Evolutionary conservation across 2,888 invertebrate species (phyloP).

Genomic region (Andrena dorsata): DNA sequence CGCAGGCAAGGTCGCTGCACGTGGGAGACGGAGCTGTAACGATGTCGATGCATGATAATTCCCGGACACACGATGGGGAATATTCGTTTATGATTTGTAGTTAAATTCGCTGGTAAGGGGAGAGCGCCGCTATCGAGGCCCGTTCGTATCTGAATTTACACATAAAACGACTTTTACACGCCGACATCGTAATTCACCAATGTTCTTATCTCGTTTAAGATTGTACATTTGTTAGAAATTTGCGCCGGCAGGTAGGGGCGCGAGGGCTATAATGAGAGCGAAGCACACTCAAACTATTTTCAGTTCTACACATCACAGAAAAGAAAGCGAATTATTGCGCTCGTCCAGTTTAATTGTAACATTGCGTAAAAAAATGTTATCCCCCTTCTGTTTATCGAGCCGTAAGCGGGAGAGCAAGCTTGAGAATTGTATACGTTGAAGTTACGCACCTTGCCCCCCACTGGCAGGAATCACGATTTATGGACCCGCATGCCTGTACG

Average conservation of each 20-base stretch:
- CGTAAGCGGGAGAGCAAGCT: constrained; percentile 28
- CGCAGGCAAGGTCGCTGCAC: constrained; percentile 51
- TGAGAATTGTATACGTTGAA: constrained; percentile 31
- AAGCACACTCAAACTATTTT: neutral
- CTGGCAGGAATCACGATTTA: constrained; percentile 29
- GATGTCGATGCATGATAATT: constrained; percentile 26
- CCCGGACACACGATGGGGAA: constrained; percentile 25
- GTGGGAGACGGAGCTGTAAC: constrained; percentile 16
- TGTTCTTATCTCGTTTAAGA: constrained; percentile 13
- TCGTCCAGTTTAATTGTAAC: constrained; percentile 24
- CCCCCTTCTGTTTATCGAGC: constrained; percentile 1
- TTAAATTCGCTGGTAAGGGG: constrained; percentile 15
- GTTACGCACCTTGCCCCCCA: constrained; percentile 22
- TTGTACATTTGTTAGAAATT: constrained; percentile 29
- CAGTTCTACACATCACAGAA: neutral
- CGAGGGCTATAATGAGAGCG: neutral
- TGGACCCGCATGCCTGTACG: constrained; percentile 42
- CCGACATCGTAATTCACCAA: constrained; percentile 1
- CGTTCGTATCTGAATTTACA: constrained; percentile 12
- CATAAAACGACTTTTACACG: constrained; percentile 22
- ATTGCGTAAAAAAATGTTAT: neutral
- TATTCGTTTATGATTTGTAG: constrained; percentile 32
- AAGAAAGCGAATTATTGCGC: neutral
- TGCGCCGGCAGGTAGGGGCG: neutral
- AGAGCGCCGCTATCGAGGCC: neutral